These are phyloP conservation scores for Aporophyla nigra DNA, from an alignment of 2,888 invertebrate genomes.

Conservation along the genomic window DNA sequence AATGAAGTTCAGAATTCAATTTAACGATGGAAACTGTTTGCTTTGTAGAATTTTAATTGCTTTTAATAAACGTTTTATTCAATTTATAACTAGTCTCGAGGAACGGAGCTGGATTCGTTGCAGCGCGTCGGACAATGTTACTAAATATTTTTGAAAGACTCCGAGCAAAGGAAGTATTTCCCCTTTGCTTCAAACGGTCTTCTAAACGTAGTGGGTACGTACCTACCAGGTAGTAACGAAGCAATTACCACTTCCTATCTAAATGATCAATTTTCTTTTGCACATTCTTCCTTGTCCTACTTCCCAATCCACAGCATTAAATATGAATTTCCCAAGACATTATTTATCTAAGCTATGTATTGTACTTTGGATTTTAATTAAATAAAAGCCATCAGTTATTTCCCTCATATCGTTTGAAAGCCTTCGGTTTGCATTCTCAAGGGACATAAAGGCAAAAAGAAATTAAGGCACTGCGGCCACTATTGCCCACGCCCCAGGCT, in stretches of 20 bases:
- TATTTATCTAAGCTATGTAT: too few species aligned
- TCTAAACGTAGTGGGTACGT: neutral
- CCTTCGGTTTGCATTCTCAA: slow-evolving; percentile 15
- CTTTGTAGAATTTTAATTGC: slow-evolving; percentile 66
- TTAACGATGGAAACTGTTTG: slow-evolving; percentile 53
- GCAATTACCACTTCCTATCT: neutral
- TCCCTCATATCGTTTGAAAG: slow-evolving; percentile 18
- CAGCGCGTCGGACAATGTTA: slow-evolving; percentile 29
- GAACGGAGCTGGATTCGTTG: slow-evolving; percentile 60
- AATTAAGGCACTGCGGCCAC: slow-evolving; percentile 44
- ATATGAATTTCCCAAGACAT: neutral
- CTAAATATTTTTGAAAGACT: slow-evolving; percentile 24
- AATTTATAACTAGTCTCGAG: slow-evolving; percentile 72
- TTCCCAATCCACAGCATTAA: neutral
- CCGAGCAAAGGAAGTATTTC: slow-evolving; percentile 26
- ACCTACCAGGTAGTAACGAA: neutral
- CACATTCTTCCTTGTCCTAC: neutral
- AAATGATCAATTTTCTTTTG: slow-evolving; percentile 1
- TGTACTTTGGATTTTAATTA: slow-evolving; percentile 23
- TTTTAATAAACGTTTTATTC: slow-evolving; percentile 74
- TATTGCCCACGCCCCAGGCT: slow-evolving; percentile 19
- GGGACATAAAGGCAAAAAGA: slow-evolving; percentile 31
- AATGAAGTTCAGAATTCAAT: slow-evolving; percentile 55
- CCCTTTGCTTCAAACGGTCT: slow-evolving; percentile 10
- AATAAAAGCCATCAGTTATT: slow-evolving; percentile 5